Evolutionary conservation across 2,113 vertebrate genomes (phyloP).

Genomic region (Engystomops pustulosus): DNA sequence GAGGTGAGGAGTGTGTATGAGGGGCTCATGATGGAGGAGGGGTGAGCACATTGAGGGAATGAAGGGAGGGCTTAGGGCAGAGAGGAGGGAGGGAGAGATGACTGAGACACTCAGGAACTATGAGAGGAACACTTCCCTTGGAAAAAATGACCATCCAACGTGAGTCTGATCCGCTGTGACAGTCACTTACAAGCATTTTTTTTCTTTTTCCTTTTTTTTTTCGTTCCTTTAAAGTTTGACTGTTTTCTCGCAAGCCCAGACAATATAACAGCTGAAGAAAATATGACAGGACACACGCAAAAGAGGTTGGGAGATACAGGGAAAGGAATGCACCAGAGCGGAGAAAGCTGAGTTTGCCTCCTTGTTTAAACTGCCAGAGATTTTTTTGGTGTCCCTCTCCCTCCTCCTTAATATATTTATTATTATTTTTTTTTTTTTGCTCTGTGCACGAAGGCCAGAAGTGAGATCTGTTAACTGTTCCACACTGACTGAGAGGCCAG

Average conservation of each 20-base stretch:
- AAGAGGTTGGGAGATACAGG: conserved; percentile 74
- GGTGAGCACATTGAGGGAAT: conserved; percentile 62
- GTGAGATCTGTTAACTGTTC: conserved; percentile 78
- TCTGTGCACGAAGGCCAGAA: conserved; percentile 76
- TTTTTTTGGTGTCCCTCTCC: conserved; percentile 57
- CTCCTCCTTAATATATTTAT: conserved; percentile 52
- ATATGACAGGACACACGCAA: conserved; percentile 85
- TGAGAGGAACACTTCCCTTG: conserved; percentile 81
- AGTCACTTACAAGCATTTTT: conserved; percentile 92
- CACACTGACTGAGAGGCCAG: conserved; percentile 79
- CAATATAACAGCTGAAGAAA: conserved; percentile 89
- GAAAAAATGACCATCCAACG: conserved; percentile 77
- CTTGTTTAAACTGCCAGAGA: conserved; percentile 69
- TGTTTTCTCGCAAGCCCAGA: conserved; percentile 81
- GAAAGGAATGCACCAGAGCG: conserved; percentile 73
- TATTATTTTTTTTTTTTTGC: conserved; percentile 55
- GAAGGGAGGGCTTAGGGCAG: conserved; percentile 61
- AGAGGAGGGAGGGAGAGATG: conserved; percentile 65
- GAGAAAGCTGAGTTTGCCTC: conserved; percentile 71
- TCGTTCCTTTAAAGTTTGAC: conserved; percentile 76
- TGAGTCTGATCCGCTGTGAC: conserved; percentile 85
- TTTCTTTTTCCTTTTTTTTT: conserved; percentile 73
- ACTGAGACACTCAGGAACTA: conserved; percentile 74
- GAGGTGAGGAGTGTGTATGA: conserved; percentile 30
- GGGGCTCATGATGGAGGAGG: conserved; percentile 54